phyloP scores from a whole-genome alignment of 2,797 vertebrate species.

The Chelmon rostratus region DNA sequence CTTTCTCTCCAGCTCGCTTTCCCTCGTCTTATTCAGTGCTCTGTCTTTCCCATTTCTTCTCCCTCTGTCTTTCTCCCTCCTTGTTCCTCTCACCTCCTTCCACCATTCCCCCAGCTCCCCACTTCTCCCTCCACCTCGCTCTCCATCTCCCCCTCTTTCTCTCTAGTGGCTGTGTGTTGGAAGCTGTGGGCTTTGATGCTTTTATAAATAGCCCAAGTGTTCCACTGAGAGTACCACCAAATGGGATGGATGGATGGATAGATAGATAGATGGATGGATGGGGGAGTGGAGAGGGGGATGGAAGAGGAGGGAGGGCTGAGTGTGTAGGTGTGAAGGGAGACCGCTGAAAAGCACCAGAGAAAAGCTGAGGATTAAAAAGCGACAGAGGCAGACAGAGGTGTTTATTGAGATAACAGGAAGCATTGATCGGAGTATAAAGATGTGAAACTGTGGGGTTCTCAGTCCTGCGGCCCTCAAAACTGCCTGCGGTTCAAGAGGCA shows the following conservation, averaged over 20 bases:
- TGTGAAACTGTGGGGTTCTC: background rate
- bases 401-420: conserved; percentile 29
- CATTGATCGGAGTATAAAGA: conserved; percentile 17
- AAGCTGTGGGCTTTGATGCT: conserved; percentile 81
- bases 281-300: conserved; percentile 39
- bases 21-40: background rate
- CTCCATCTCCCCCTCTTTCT: conserved; percentile 33
- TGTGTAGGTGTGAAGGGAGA: conserved; percentile 72
- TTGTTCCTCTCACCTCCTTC: conserved; percentile 6
- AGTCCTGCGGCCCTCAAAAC: background rate
- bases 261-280: conserved; percentile 44
- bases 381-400: conserved; percentile 39
- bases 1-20: background rate
- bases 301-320: conserved; percentile 41
- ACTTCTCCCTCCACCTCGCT: conserved; percentile 6
- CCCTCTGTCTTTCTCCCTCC: background rate
- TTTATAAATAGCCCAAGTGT: conserved; percentile 85
- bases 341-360: conserved; percentile 51
- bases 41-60: background rate
- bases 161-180: conserved; percentile 67
- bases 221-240: conserved; percentile 75
- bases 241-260: conserved; percentile 70
- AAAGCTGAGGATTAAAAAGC: conserved; percentile 57
- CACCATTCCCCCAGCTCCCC: conserved; percentile 15
- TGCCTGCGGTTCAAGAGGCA: background rate